A percentile compares a stretch with the other conserved stretches of the same genome.
Evolutionary conservation across 2,888 invertebrate genomes (phyloP).

Genomic region (Trachelus iudaicus): DNA sequence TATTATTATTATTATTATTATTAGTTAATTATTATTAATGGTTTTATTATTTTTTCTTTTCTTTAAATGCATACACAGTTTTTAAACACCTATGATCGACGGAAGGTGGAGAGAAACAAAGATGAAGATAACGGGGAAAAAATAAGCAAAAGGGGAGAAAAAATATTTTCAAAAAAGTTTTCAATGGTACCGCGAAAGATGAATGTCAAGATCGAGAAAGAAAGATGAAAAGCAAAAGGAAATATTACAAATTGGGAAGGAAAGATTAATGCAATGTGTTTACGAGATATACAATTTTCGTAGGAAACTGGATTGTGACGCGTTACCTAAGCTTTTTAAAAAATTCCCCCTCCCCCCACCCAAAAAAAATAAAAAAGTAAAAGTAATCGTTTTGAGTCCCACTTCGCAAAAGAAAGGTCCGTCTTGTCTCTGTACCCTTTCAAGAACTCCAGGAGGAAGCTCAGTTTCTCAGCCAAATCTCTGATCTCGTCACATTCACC

Average conservation of each 20-base stretch:
- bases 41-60: slow-evolving; percentile 44
- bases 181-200: not conserved
- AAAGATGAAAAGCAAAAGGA: not conserved
- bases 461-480: not conserved
- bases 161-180: slow-evolving; percentile 1
- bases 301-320: not conserved
- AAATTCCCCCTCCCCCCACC: not conserved
- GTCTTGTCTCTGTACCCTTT: not conserved
- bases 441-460: not conserved
- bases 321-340: not conserved
- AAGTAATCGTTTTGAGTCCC: slow-evolving; percentile 22
- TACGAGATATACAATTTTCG: not conserved
- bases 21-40: slow-evolving; percentile 51
- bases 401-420: not conserved
- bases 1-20: slow-evolving; percentile 11
- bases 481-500: not conserved
- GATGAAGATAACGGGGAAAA: not conserved
- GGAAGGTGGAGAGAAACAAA: slow-evolving; percentile 35
- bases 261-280: not conserved
- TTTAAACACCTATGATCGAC: slow-evolving; percentile 39
- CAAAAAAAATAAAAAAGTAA: not conserved
- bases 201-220: not conserved
- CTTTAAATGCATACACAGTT: slow-evolving; percentile 58
- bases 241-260: not conserved
- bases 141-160: slow-evolving; percentile 15